phyloP scores from a whole-genome alignment of 2,888 invertebrate genomes.

The Ectemnius continuus region DNA sequence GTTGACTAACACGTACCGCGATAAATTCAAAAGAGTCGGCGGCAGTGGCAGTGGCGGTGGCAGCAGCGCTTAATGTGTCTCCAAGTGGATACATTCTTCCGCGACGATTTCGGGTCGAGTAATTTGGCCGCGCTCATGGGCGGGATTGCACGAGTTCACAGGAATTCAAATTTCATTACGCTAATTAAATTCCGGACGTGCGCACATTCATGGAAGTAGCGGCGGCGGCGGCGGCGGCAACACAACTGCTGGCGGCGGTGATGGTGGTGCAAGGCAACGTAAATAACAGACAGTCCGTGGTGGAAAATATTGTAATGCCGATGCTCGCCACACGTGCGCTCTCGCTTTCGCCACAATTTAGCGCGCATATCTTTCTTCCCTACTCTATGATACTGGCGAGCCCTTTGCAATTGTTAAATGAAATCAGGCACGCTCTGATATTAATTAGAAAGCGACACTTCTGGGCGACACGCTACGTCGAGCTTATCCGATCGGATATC shows the following conservation, averaged over 20 bases:
- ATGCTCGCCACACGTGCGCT: constrained; percentile 39
- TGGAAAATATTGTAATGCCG: constrained; percentile 25
- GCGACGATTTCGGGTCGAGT: constrained; percentile 23
- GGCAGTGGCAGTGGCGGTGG: neutral
- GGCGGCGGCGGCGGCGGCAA: neutral
- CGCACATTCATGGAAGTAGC: constrained; percentile 23
- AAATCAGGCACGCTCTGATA: no score
- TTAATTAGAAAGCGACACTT: no score
- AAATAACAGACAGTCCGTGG: constrained; percentile 31
- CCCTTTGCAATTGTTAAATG: neutral
- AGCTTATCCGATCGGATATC: no score
- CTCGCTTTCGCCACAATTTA: constrained; percentile 36
- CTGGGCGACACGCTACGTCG: no score
- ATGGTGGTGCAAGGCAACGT: constrained; percentile 5
- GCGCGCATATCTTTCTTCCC: neutral
- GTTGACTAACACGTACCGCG: neutral
- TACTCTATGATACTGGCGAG: neutral
- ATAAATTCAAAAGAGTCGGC: neutral
- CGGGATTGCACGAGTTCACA: constrained; percentile 26
- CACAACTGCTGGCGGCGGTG: no score
- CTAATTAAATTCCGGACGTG: constrained; percentile 56
- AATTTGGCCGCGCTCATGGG: constrained; percentile 16
- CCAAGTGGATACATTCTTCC: constrained; percentile 27
- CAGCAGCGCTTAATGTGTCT: neutral
- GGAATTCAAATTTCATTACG: constrained; percentile 56